Percentiles rank a stretch among this genome's conserved stretches.
Conservation (phyloP, 2,888 invertebrate genomes). For the Hemaris fuciformis region DNA sequence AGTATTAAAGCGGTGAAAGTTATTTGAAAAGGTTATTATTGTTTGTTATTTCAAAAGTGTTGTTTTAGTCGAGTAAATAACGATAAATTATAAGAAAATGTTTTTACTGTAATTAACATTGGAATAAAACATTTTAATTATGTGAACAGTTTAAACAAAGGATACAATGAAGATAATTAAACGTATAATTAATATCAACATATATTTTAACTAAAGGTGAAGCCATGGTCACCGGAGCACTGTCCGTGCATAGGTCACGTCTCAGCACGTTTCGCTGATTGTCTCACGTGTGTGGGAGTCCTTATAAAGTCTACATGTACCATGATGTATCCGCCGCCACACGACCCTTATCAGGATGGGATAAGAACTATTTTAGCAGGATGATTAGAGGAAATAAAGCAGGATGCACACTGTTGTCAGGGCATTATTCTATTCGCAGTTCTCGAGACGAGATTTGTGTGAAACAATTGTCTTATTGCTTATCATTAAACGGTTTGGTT, state of each 20-base stretch:
- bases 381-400: slow-evolving; percentile 19
- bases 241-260: slow-evolving; percentile 38
- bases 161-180: neutral
- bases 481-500: neutral
- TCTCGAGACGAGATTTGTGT: slow-evolving; percentile 17
- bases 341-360: neutral
- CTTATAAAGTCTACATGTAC: slow-evolving; percentile 21
- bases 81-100: too few relatives aligned
- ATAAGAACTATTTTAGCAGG: neutral
- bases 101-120: neutral
- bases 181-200: neutral
- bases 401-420: slow-evolving; percentile 46
- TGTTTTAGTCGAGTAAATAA: too few relatives aligned
- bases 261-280: slow-evolving; percentile 45
- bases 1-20: neutral
- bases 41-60: too few relatives aligned
- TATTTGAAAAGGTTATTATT: too few relatives aligned
- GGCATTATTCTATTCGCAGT: slow-evolving; percentile 52
- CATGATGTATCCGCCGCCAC: neutral
- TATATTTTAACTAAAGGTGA: neutral
- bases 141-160: neutral
- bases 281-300: slow-evolving; percentile 64
- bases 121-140: neutral
- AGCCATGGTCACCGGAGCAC: slow-evolving; percentile 24
- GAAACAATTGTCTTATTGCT: slow-evolving; percentile 2